Percentiles rank a stretch among this genome's conserved stretches.
These are phyloP conservation scores for Cyclargus thomasi DNA, from an alignment of 1,140 invertebrate genomes.

Conservation along the genomic window DNA sequence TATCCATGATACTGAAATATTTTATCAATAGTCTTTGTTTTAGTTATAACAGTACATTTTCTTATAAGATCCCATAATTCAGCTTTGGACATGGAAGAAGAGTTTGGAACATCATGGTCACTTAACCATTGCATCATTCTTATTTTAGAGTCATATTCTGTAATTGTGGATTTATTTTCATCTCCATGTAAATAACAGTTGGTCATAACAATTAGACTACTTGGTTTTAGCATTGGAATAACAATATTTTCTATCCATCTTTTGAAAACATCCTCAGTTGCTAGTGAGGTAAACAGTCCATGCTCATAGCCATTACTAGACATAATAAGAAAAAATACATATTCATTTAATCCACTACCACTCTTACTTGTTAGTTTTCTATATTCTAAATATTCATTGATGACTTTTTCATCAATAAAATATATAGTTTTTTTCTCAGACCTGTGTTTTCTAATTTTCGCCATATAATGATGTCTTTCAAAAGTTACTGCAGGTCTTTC, in stretches of 20 bases:
- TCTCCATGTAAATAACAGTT: constrained; percentile 29
- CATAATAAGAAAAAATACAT: constrained; percentile 32
- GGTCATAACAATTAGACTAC: constrained; percentile 39
- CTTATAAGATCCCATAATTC: constrained; percentile 40
- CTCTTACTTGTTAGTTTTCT: background rate
- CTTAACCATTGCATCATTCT: constrained; percentile 41
- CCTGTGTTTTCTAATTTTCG: constrained; percentile 33
- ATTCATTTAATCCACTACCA: background rate
- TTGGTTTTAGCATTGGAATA: constrained; percentile 25
- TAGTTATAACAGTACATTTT: constrained; percentile 25
- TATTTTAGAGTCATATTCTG: constrained; percentile 36
- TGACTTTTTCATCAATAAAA: constrained; percentile 39
- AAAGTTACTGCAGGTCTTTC: constrained; percentile 40
- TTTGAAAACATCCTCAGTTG: constrained; percentile 29
- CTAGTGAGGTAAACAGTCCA: constrained; percentile 33
- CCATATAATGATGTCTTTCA: constrained; percentile 37
- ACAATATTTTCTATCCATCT: constrained; percentile 44
- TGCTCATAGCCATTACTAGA: constrained; percentile 29
- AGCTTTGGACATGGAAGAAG: constrained; percentile 33
- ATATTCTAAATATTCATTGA: constrained; percentile 17
- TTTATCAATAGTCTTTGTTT: constrained; percentile 30
- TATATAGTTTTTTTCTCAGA: constrained; percentile 26
- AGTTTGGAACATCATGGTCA: constrained; percentile 36
- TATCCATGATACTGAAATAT: constrained; percentile 39
- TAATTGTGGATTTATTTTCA: constrained; percentile 25